Evolutionary conservation across 2,797 vertebrate genomes (phyloP).

Genomic region (Limnodromus scolopaceus): DNA sequence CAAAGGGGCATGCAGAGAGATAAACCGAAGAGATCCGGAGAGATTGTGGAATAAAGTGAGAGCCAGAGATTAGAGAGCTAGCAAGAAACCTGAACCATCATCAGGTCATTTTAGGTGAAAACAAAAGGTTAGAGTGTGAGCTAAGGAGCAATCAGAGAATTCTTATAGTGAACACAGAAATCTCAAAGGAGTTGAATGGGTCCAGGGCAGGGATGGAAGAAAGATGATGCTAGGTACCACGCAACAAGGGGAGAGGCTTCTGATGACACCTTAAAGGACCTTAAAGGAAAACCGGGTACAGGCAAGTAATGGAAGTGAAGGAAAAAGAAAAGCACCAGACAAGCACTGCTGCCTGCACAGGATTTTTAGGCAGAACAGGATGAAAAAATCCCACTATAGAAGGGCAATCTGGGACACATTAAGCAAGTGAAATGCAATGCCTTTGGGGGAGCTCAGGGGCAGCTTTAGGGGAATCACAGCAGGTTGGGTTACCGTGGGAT

Average conservation of each 20-base stretch:
- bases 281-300: not conserved
- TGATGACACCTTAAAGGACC: not conserved
- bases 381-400: not conserved
- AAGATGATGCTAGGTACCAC: not conserved
- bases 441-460: not conserved
- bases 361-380: not conserved
- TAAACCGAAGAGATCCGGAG: not conserved
- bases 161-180: not conserved
- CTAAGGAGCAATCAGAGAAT: not conserved
- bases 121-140: not conserved
- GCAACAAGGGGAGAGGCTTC: not conserved
- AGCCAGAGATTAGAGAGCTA: not conserved
- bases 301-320: not conserved
- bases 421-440: not conserved
- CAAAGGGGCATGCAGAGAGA: not conserved
- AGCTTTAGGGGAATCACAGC: not conserved
- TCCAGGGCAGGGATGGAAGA: not conserved
- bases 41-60: not conserved
- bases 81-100: not conserved
- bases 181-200: not conserved
- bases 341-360: not conserved
- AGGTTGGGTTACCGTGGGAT: not conserved
- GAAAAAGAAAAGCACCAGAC: not conserved
- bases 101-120: not conserved
- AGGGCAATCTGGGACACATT: not conserved